Evolutionary conservation across 2,888 invertebrate species (phyloP), one percentile per base, ranked within the genome.

Genomic region (Platerodrilus igneus): DNA sequence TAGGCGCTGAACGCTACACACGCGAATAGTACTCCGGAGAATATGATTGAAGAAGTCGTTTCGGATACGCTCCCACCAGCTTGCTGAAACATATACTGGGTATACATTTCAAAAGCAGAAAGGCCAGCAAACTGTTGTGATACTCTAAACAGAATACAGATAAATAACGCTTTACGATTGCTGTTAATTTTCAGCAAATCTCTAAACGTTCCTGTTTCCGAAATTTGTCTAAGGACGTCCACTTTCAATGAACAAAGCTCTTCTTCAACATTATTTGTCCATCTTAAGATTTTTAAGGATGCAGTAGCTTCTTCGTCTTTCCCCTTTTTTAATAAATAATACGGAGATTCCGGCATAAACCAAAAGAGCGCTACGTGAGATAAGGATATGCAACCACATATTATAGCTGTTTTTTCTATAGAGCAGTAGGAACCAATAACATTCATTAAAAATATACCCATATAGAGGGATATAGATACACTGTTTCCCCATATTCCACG

Each of bases 311-410:
- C 50, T 2, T 53, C 52, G 4, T 45, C 20, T 16, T 52, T 43
- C 1, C 50, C 52, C 31, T 57, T 56, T 52, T 55, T 59, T 2
- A 61, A 32, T 13, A 48, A 49, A 33, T 48, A 61, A 35, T 62
- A 62, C 1, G 62, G 63, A 7, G 56, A 52, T 68, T 84, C 83
- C n/a, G 83, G 83, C 57, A 82, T 68, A 57, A 75, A 76, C 23
- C 74, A 62, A 59, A 80, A 75, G 17, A 71, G 64, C 10, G 76
- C 40, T 13, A 78, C 60, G 55, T 77, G 75, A 23, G 75, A 51
- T 16, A 78, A 62, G 6, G 80, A 76, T 35, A 79, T 67, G 46
- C 73, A 60, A 52, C 77, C 66, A 57, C 76, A 78, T 60, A 77
- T 71, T 38, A 66, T 68, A 37, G 75, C 75, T 47, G 77, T 65